Evolutionary conservation across 1,140 invertebrate genomes (phyloP), one percentile per base, ranked within the genome.

Genomic region (Aricia agestis): DNA sequence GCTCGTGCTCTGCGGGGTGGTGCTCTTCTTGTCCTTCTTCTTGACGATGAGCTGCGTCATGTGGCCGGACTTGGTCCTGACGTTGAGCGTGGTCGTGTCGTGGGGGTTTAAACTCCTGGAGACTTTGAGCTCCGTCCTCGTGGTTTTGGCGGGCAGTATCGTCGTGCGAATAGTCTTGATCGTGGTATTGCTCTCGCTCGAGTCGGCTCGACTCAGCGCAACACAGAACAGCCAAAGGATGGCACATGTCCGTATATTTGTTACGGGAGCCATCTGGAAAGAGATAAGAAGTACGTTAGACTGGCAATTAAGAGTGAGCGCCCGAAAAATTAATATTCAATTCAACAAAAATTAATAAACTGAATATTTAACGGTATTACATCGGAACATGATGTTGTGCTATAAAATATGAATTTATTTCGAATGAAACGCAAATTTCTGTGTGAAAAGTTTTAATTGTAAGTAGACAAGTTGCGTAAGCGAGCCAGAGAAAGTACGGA

Each of bases 1-100:
- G 9, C 85, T 85, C 0, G 87, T 84, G 67, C 80, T 84, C 4
- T 71, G 72, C 7, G 75, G 73, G 1, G 83, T 85, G 36, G 89
- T 87, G 2, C 83, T 76, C 72, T 87, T 91, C 18, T 69, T 74
- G 67, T 95, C 95, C 70, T 94, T 94, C 82, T 95, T 94, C 82
- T 96, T 96, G 1, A 97, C 95, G 45, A 97, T 94, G 11, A 97
- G 87, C 72, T 96, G 95, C 0, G 96, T 95, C 1, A 96, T 80
- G 63, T 94, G 95, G 10, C 96, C 96, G 13, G 94, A 94, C 79
- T 94, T 94, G 0, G 95, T 96, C 70, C 94, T 93, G 0, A 97
- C 95, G 80, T 95, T 95, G 10, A 97, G 82, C 10, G 96, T 95
- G 78, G 96, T 94, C 25, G 94, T 96, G 61, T 95, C 93, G 5